phyloP scores from a whole-genome alignment of 2,113 vertebrate genomes.

The Tragelaphus imberbis region DNA sequence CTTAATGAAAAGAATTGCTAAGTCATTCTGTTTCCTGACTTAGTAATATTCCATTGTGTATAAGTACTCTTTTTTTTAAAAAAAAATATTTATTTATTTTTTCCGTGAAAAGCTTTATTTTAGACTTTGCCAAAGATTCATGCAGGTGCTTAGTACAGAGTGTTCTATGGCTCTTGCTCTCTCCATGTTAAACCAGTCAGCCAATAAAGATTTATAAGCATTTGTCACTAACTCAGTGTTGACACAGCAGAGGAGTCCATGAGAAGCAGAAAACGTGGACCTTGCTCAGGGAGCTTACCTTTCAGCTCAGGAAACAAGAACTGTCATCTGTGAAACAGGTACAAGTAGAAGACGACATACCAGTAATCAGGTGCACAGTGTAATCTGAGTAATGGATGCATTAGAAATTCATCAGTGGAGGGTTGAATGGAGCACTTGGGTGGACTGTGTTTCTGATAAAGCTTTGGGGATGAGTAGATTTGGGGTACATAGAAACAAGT shows the following conservation, averaged over 20 bases:
- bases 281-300: background rate
- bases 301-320: background rate
- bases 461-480: background rate
- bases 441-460: background rate
- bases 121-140: background rate
- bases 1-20: no score
- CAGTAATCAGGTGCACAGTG: background rate
- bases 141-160: background rate
- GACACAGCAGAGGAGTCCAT: background rate
- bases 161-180: background rate
- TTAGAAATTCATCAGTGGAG: background rate
- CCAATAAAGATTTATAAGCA: background rate
- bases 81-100: no score
- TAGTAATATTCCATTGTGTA: no score
- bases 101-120: background rate
- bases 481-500: background rate
- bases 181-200: background rate
- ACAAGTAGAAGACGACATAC: background rate
- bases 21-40: no score
- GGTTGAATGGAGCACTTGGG: background rate
- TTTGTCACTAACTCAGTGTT: background rate
- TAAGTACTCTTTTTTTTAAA: no score
- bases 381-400: background rate
- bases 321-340: background rate
- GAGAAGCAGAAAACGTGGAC: background rate